Evolutionary conservation across 2,113 vertebrate genomes (phyloP).

Genomic region (Channa maculata): DNA sequence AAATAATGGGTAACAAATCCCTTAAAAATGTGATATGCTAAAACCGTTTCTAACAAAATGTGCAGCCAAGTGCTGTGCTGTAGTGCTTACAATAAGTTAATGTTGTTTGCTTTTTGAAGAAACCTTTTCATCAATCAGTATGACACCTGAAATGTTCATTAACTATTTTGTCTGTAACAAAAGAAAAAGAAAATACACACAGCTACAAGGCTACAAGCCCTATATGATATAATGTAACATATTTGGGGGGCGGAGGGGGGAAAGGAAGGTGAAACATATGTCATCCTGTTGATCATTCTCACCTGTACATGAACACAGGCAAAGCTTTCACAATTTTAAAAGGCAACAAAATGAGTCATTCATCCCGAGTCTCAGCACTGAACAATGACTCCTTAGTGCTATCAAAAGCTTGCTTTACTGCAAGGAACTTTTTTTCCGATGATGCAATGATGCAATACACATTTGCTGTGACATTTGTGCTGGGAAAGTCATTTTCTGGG

Average conservation of each 20-base stretch:
- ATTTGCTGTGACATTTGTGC: slow-evolving; percentile 62
- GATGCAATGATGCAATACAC: slow-evolving; percentile 70
- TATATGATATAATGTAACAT: neutral
- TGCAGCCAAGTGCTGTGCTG: too few species aligned
- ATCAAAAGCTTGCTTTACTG: slow-evolving; percentile 60
- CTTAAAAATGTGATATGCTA: too few species aligned
- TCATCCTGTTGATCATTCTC: slow-evolving; percentile 14
- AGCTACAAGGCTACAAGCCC: neutral
- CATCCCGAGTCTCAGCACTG: slow-evolving; percentile 50
- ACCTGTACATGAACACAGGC: slow-evolving; percentile 27
- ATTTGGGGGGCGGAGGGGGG: neutral
- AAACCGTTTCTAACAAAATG: too few species aligned
- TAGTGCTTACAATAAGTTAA: too few species aligned
- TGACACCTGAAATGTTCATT: too few species aligned
- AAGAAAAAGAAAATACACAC: too few species aligned
- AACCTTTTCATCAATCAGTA: too few species aligned
- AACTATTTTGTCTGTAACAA: neutral
- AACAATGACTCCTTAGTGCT: slow-evolving; percentile 74
- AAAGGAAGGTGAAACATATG: neutral
- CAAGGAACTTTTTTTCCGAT: slow-evolving; percentile 60
- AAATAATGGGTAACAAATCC: too few species aligned
- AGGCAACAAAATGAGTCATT: slow-evolving; percentile 61
- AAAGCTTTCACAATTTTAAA: slow-evolving; percentile 54
- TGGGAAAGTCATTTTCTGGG: slow-evolving; percentile 66
- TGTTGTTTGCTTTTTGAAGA: too few species aligned